Percentiles rank a stretch among this genome's conserved stretches.
These are phyloP conservation scores for Heliconius ethilla DNA, from an alignment of 2,888 invertebrate species.

Conservation along the genomic window DNA sequence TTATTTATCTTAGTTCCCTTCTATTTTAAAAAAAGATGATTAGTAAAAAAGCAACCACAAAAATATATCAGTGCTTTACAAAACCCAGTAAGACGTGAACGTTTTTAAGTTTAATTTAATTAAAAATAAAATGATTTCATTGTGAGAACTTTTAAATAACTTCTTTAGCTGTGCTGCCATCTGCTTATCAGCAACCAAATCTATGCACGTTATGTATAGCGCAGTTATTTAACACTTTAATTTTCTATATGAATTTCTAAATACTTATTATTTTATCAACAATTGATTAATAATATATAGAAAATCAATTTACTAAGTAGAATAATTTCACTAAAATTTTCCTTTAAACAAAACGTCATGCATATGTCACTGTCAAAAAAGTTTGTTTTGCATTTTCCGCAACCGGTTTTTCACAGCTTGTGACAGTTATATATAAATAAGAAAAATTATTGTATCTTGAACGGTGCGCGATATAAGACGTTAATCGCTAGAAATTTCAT, in stretches of 20 bases:
- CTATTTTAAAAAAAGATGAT: no score
- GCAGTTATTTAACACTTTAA: not conserved
- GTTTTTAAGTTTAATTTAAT: not conserved
- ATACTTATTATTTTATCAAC: not conserved
- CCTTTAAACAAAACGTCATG: not conserved
- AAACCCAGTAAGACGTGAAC: not conserved
- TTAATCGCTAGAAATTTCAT: not conserved
- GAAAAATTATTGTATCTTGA: constrained; percentile 21
- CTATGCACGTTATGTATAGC: not conserved
- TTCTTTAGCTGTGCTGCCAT: not conserved
- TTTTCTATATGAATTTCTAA: not conserved
- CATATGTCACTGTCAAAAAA: constrained; percentile 15
- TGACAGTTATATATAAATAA: constrained; percentile 22
- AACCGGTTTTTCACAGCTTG: constrained; percentile 12
- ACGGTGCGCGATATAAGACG: constrained; percentile 17
- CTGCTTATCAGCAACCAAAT: not conserved
- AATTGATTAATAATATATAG: not conserved
- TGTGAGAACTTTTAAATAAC: not conserved
- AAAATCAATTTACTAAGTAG: not conserved
- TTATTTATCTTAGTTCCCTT: not conserved
- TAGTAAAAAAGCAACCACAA: no score
- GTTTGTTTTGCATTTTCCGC: constrained; percentile 13
- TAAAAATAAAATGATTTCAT: not conserved
- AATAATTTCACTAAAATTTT: no score
- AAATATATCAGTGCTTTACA: not conserved